These are phyloP conservation scores for Menidia beryllina DNA, from an alignment of 2,113 vertebrate genomes.

Conservation along the genomic window DNA sequence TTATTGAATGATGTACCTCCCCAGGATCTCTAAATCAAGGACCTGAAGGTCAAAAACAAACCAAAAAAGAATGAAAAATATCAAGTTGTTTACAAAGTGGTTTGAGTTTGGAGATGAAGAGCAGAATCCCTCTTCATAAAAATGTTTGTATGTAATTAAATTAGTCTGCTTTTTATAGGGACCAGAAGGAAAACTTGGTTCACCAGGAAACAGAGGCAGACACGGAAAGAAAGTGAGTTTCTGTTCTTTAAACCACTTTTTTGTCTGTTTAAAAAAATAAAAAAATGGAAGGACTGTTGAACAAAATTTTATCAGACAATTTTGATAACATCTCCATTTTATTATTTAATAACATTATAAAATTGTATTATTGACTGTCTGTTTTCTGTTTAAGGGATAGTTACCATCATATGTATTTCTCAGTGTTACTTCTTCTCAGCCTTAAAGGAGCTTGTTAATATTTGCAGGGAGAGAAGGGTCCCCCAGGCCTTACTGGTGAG, in stretches of 20 bases:
- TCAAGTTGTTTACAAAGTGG: not conserved
- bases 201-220: conserved; percentile 88
- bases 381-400: not conserved
- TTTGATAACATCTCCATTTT: too few species aligned
- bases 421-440: not conserved
- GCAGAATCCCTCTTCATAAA: not conserved
- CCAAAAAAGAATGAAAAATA: not conserved
- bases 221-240: conserved; percentile 91
- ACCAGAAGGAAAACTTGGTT: conserved; percentile 89
- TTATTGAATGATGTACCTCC: too few species aligned
- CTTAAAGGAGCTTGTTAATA: conserved; percentile 21
- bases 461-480: conserved; percentile 90
- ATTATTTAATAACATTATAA: too few species aligned
- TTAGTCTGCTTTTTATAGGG: conserved; percentile 82
- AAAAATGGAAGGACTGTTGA: too few species aligned
- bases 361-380: too few species aligned
- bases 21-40: too few species aligned
- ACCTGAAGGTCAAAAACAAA: too few species aligned
- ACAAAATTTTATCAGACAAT: too few species aligned
- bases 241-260: not conserved
- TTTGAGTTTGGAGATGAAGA: not conserved
- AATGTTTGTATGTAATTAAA: not conserved
- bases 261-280: not conserved
- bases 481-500: conserved; percentile 87
- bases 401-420: not conserved